Percentiles rank a stretch among this genome's conserved stretches.
Evolutionary conservation across 2,113 vertebrate genomes (phyloP).

Genomic region (Lagenorhynchus albirostris): DNA sequence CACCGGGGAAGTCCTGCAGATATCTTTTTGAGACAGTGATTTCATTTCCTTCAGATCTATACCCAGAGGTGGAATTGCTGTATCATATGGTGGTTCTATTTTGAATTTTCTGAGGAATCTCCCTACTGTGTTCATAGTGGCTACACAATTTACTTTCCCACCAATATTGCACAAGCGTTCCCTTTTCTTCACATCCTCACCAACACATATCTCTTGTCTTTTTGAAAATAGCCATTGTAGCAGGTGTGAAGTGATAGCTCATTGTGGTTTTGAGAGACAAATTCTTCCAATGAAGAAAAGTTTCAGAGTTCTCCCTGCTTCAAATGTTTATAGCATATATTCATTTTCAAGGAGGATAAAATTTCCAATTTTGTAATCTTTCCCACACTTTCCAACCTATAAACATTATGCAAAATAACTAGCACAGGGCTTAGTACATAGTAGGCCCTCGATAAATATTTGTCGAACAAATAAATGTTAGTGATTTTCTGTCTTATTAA

Average conservation of each 20-base stretch:
- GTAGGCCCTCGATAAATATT: background rate
- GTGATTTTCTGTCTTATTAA: background rate
- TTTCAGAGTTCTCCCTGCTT: background rate
- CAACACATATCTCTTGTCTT: background rate
- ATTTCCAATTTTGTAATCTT: background rate
- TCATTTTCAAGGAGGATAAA: background rate
- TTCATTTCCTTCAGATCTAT: background rate
- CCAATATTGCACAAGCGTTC: background rate
- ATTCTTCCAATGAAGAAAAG: background rate
- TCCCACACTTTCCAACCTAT: background rate
- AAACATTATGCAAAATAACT: background rate
- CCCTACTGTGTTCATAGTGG: background rate
- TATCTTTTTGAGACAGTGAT: background rate
- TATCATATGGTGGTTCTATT: background rate
- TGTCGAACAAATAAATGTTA: background rate
- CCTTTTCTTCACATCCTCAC: background rate
- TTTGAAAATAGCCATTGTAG: background rate
- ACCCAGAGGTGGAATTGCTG: background rate
- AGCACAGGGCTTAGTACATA: background rate
- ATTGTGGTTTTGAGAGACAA: background rate
- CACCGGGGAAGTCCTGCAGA: background rate
- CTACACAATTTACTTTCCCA: background rate
- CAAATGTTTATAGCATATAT: background rate
- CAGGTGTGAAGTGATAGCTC: background rate
- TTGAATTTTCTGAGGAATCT: background rate